phyloP scores from a whole-genome alignment of 2,113 vertebrate genomes.

The Paramisgurnus dabryanus region DNA sequence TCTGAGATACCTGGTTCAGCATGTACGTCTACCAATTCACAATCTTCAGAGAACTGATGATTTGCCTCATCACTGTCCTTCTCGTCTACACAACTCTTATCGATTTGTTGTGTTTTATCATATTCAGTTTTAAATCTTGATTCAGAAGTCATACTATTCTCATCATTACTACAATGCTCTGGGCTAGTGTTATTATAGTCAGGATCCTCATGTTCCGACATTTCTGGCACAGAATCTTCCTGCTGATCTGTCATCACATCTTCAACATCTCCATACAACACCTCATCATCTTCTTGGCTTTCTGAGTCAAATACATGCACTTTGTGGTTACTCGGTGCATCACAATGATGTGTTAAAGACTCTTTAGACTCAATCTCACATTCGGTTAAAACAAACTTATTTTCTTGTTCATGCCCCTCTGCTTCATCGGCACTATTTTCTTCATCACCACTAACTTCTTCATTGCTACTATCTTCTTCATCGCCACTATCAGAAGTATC shows the following conservation, averaged over 20 bases:
- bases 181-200: background rate
- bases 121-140: background rate
- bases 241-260: background rate
- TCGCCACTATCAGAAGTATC: background rate
- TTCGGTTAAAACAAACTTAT: background rate
- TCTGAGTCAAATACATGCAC: slow-evolving; percentile 15
- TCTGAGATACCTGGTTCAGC: background rate
- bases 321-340: background rate
- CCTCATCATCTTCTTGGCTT: slow-evolving; percentile 7
- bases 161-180: background rate
- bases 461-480: background rate
- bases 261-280: background rate
- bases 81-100: background rate
- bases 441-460: background rate
- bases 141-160: background rate
- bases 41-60: slow-evolving; percentile 9
- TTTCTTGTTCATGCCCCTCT: background rate
- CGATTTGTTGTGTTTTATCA: background rate
- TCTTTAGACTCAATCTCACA: background rate
- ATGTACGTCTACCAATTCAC: slow-evolving; percentile 17
- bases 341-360: background rate
- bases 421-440: background rate
- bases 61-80: background rate
- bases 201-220: slow-evolving; percentile 2
- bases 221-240: background rate